Percentiles rank a stretch among this genome's conserved stretches.
Conservation (phyloP, 2,797 vertebrate genomes). For the Pelobates cultripes region DNA sequence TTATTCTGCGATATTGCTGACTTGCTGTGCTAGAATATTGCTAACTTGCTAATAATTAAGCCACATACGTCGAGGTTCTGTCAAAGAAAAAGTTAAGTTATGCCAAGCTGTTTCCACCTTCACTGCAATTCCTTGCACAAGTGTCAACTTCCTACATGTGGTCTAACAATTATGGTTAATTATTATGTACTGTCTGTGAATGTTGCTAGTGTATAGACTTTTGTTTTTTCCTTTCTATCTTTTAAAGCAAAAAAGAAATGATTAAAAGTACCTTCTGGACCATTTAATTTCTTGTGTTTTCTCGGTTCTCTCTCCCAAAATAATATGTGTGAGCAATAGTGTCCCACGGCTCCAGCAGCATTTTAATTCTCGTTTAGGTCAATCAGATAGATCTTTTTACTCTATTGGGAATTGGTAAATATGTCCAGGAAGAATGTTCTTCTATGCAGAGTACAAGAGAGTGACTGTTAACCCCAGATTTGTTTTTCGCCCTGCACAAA, state of each 20-base stretch:
- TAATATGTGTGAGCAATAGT: slow-evolving; percentile 17
- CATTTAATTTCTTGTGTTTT: slow-evolving; percentile 42
- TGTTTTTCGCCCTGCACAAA: not conserved
- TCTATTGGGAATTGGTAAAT: slow-evolving; percentile 12
- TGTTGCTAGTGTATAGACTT: slow-evolving; percentile 49
- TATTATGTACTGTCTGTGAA: slow-evolving; percentile 54
- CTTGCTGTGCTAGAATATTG: too few species aligned
- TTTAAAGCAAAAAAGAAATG: slow-evolving; percentile 42
- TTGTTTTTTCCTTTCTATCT: slow-evolving; percentile 29
- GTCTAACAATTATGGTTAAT: slow-evolving; percentile 62
- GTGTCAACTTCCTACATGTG: slow-evolving; percentile 60
- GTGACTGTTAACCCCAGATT: not conserved
- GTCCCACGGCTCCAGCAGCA: not conserved
- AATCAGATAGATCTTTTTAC: not conserved
- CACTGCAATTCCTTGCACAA: slow-evolving; percentile 19
- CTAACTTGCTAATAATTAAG: too few species aligned
- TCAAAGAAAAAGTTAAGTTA: not conserved
- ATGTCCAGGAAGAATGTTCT: slow-evolving; percentile 8
- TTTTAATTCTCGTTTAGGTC: slow-evolving; percentile 29
- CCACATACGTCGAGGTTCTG: not conserved
- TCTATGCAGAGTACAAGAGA: slow-evolving; percentile 15
- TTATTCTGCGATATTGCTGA: too few species aligned
- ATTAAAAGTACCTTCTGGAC: slow-evolving; percentile 59
- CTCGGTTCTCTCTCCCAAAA: not conserved
- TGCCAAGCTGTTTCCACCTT: slow-evolving; percentile 15